A percentile compares a stretch with the other conserved stretches of the same genome.
Evolutionary conservation across 2,888 invertebrate genomes (phyloP).

Genomic region (Diogma glabrata): DNA sequence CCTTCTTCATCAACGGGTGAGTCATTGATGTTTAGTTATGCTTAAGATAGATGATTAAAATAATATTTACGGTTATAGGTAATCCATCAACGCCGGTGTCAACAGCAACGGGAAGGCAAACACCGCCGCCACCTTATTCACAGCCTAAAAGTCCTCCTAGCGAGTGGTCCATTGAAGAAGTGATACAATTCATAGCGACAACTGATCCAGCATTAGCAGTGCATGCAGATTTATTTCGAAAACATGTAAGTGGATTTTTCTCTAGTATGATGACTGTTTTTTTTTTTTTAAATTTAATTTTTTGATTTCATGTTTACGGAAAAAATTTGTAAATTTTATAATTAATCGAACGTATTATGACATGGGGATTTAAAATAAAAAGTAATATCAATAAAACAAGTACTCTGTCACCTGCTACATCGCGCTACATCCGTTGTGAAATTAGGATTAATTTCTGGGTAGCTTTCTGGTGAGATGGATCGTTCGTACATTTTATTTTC

Average conservation of each 20-base stretch:
- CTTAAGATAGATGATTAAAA: not conserved
- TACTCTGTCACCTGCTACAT: too few relatives aligned
- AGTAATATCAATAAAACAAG: too few relatives aligned
- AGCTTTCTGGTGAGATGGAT: too few relatives aligned
- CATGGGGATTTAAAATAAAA: too few relatives aligned
- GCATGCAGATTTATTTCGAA: conserved; percentile 84
- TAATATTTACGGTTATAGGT: not conserved
- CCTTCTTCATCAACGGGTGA: conserved; percentile 38
- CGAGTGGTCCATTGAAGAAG: conserved; percentile 92
- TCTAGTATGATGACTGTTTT: conserved; percentile 12
- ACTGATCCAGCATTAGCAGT: conserved; percentile 73
- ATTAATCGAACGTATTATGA: too few relatives aligned
- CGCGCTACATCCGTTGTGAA: too few relatives aligned
- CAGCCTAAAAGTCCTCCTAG: conserved; percentile 48
- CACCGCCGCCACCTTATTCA: conserved; percentile 20
- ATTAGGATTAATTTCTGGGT: too few relatives aligned
- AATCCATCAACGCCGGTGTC: conserved; percentile 28
- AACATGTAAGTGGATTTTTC: conserved; percentile 60
- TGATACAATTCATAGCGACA: conserved; percentile 79
- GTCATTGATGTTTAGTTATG: too few relatives aligned
- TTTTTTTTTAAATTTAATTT: conserved; percentile 12
- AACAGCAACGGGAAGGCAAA: conserved; percentile 21
- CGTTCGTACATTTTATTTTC: too few relatives aligned
- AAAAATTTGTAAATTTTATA: too few relatives aligned
- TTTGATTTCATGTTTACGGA: conserved; percentile 27